These are phyloP conservation scores for Lateolabrax maculatus DNA, from an alignment of 2,797 vertebrate species.

Conservation along the genomic window DNA sequence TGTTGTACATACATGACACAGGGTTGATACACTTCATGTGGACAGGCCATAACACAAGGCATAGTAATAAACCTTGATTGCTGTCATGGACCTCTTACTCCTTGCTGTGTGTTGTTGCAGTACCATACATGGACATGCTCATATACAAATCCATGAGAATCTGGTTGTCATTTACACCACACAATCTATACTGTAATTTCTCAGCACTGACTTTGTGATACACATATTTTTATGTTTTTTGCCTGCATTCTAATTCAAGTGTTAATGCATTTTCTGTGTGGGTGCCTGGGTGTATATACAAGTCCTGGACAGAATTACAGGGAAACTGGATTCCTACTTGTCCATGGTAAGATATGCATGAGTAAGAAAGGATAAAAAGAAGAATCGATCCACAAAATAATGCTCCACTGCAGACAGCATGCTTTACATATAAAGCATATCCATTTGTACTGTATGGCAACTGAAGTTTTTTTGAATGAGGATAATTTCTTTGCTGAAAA, in stretches of 20 bases:
- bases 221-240: constrained; percentile 22
- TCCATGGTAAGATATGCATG: constrained; percentile 62
- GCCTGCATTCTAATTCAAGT: constrained; percentile 10
- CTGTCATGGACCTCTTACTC: too few relatives aligned
- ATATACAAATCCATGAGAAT: not conserved
- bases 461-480: constrained; percentile 38
- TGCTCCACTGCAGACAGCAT: constrained; percentile 38
- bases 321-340: constrained; percentile 56
- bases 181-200: not conserved
- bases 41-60: not conserved
- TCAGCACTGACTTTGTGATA: not conserved
- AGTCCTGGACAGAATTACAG: constrained; percentile 39
- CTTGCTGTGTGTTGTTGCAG: not conserved
- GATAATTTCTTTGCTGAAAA: constrained; percentile 37
- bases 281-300: not conserved
- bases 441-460: constrained; percentile 29
- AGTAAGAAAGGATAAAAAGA: constrained; percentile 51
- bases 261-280: constrained; percentile 10
- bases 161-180: not conserved
- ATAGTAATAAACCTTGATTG: too few relatives aligned
- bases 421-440: constrained; percentile 60
- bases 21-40: not conserved
- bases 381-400: constrained; percentile 61
- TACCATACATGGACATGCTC: not conserved
- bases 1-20: not conserved